Evolutionary conservation across 1,140 invertebrate genomes (phyloP).

Genomic region (Drosophila setifemur): DNA sequence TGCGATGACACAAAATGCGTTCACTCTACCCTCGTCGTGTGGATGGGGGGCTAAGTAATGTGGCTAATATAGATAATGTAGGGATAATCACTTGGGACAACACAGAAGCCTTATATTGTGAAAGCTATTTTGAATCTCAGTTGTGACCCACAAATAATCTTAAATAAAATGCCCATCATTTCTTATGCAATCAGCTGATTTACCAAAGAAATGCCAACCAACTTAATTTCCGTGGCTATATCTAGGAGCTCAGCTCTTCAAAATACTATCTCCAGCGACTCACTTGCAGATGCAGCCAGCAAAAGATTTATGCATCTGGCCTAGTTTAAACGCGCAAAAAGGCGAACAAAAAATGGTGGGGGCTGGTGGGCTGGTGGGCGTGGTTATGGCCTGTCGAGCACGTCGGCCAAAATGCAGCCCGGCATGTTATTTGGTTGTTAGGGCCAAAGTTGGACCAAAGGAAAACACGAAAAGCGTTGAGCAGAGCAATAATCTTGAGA

Average conservation of each 20-base stretch:
- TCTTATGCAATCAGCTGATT: slow-evolving; percentile 25
- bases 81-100: slow-evolving; percentile 26
- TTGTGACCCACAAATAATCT: neutral
- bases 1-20: slow-evolving; percentile 36
- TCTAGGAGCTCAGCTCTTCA: slow-evolving; percentile 1
- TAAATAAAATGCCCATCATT: neutral
- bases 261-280: slow-evolving; percentile 5
- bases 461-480: slow-evolving; percentile 47
- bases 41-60: slow-evolving; percentile 34
- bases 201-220: slow-evolving; percentile 16
- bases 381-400: slow-evolving; percentile 35
- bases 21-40: neutral
- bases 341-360: slow-evolving; percentile 7
- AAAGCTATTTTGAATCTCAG: neutral
- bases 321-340: slow-evolving; percentile 47
- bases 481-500: slow-evolving; percentile 55
- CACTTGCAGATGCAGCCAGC: slow-evolving; percentile 15
- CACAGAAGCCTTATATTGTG: slow-evolving; percentile 3
- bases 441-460: slow-evolving; percentile 39
- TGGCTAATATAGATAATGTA: slow-evolving; percentile 37
- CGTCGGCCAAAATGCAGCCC: slow-evolving; percentile 41
- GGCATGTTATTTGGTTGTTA: slow-evolving; percentile 56
- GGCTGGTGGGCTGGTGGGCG: neutral
- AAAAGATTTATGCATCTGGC: slow-evolving; percentile 48
- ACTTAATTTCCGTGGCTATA: slow-evolving; percentile 27